These are phyloP conservation scores for Lagopus leucura DNA, from an alignment of 2,113 vertebrate species.

Conservation along the genomic window DNA sequence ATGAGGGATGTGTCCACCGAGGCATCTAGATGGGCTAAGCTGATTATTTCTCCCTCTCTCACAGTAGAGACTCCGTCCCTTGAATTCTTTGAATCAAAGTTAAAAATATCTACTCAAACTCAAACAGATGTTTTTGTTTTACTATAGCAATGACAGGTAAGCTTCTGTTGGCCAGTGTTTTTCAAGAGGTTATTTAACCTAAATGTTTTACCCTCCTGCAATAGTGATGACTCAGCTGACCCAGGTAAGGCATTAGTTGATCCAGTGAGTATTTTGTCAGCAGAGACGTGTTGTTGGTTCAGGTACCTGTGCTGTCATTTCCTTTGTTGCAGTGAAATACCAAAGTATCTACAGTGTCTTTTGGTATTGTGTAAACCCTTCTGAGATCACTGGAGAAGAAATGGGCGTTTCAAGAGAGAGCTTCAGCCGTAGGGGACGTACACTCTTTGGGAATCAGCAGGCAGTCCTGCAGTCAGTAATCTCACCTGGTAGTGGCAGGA, in stretches of 20 bases:
- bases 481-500: not conserved
- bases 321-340: not conserved
- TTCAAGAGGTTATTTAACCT: not conserved
- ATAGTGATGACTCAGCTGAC: not conserved
- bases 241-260: not conserved
- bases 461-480: not conserved
- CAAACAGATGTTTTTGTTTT: not conserved
- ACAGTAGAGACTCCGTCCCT: not conserved
- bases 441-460: not conserved
- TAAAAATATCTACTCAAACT: not conserved
- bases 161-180: not conserved
- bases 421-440: not conserved
- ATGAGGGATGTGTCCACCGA: not conserved
- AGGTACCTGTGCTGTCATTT: not conserved
- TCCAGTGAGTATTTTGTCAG: not conserved
- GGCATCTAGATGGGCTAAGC: not conserved
- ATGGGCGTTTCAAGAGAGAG: rapidly evolving
- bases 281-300: not conserved
- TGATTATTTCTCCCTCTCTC: not conserved
- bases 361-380: not conserved
- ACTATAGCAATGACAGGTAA: not conserved
- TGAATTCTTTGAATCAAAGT: not conserved
- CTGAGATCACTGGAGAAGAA: not conserved
- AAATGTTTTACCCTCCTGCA: not conserved
- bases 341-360: not conserved